phyloP scores from a whole-genome alignment of 2,888 invertebrate species.

The Trilocha varians region DNA sequence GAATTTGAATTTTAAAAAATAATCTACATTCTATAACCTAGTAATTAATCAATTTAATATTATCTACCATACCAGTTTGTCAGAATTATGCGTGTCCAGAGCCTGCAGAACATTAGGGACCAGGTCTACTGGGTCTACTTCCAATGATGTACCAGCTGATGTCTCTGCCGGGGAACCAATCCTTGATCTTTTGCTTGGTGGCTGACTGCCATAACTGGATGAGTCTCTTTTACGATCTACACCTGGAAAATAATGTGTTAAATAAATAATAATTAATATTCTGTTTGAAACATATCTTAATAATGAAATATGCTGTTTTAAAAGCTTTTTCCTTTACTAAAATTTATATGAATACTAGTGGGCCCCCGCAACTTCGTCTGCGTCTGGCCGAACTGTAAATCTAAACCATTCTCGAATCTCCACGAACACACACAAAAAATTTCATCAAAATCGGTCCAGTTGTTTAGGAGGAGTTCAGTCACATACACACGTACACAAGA shows the following conservation, averaged over 20 bases:
- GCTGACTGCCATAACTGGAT: constrained; percentile 70
- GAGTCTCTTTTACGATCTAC: constrained; percentile 83
- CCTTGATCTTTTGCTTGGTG: constrained; percentile 59
- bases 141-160: constrained; percentile 74
- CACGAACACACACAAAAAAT: no score
- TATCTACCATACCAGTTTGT: constrained; percentile 71
- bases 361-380: no score
- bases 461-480: no score
- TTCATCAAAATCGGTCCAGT: no score
- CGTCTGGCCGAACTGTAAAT: no score
- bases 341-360: no score
- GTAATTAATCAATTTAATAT: neutral
- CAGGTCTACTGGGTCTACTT: constrained; percentile 86
- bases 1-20: no score
- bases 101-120: constrained; percentile 83
- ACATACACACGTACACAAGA: no score
- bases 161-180: constrained; percentile 64
- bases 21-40: neutral
- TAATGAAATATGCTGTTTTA: no score
- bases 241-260: constrained; percentile 27
- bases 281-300: no score
- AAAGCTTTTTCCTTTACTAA: no score
- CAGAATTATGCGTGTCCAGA: constrained; percentile 84
- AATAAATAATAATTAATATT: neutral
- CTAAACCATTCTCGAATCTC: no score